Evolutionary conservation across 2,113 vertebrate species (phyloP).

Genomic region (Lepidothrix coronata): DNA sequence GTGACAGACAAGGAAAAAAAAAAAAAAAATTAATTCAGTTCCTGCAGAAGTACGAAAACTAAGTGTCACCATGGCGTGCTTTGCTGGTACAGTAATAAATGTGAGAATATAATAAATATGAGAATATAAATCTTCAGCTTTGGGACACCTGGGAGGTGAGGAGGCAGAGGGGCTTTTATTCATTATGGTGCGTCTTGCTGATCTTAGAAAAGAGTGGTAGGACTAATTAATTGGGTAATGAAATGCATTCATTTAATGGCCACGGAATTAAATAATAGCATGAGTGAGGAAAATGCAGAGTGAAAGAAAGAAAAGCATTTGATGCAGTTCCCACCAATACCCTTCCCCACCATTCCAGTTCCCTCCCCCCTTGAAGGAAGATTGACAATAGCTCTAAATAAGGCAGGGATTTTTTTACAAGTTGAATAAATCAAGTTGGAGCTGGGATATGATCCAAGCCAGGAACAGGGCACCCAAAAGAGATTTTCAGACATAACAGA

Average conservation of each 20-base stretch:
- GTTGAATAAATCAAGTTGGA: background rate
- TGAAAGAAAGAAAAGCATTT: background rate
- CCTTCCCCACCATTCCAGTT: background rate
- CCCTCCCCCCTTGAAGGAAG: background rate
- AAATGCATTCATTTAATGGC: background rate
- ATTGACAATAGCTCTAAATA: background rate
- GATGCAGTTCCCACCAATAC: background rate
- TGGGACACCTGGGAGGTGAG: background rate
- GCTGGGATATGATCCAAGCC: background rate
- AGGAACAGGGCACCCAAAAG: background rate
- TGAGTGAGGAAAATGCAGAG: background rate
- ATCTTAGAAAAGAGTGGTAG: background rate
- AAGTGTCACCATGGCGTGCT: background rate
- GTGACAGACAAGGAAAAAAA: constrained; percentile 7
- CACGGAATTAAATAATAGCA: background rate
- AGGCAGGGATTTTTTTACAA: background rate
- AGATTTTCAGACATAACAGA: background rate
- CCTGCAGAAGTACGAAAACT: background rate
- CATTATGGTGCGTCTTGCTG: background rate
- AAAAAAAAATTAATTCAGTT: constrained; percentile 39
- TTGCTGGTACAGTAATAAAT: constrained; percentile 14
- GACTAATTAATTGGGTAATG: background rate
- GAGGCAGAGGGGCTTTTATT: background rate
- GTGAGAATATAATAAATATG: constrained; percentile 24
- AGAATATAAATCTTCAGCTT: background rate